Percentiles rank a stretch among this genome's conserved stretches.
Conservation (phyloP, 2,113 vertebrate genomes). For the Sorex araneus region DNA sequence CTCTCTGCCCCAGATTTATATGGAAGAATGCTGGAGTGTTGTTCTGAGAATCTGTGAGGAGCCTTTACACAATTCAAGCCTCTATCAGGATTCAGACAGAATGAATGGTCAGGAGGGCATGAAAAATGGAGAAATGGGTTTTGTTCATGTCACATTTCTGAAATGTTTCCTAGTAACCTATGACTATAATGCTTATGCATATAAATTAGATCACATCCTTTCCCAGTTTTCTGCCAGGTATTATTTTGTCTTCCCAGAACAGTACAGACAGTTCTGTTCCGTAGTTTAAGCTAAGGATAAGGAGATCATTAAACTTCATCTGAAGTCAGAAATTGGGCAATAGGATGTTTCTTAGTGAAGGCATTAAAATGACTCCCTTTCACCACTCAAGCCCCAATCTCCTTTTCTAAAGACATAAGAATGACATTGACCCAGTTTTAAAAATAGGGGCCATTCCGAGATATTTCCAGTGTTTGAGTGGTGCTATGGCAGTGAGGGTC, state of each 20-base stretch:
- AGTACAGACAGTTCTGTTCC: not conserved
- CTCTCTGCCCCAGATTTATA: not conserved
- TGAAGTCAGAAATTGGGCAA: not conserved
- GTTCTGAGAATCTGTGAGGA: not conserved
- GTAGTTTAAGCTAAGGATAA: conserved; percentile 47
- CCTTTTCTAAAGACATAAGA: conserved; percentile 34
- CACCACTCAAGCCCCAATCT: not conserved
- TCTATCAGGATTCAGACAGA: not conserved
- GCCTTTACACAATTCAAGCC: conserved; percentile 6
- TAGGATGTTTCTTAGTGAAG: conserved; percentile 50
- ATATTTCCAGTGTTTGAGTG: no score
- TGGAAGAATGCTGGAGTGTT: not conserved
- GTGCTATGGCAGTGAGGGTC: no score
- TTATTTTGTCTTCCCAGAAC: conserved; percentile 29
- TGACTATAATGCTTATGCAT: not conserved
- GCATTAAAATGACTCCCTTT: not conserved
- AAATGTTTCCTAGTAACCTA: conserved; percentile 33
- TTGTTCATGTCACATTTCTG: conserved; percentile 39
- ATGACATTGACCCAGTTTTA: not conserved
- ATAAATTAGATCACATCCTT: not conserved
- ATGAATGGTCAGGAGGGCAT: not conserved
- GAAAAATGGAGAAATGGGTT: not conserved
- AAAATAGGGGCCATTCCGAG: no score
- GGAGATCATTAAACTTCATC: not conserved
- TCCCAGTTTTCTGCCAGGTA: not conserved